Evolutionary conservation across 2,113 vertebrate genomes (phyloP), one percentile per base, ranked within the genome.

Genomic region (Myiagra hebetior): DNA sequence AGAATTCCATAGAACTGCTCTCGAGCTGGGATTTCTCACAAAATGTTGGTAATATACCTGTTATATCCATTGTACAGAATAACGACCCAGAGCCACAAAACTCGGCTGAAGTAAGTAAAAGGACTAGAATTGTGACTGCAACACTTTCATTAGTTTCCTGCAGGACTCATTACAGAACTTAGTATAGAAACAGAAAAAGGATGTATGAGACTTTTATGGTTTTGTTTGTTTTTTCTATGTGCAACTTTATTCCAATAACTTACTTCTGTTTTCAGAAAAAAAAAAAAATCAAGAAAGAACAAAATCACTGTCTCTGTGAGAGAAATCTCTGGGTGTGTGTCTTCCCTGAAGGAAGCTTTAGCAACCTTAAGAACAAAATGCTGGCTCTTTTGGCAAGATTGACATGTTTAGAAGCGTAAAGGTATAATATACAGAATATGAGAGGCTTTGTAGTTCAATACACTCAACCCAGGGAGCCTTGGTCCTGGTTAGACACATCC

Each of bases 371-470:
- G 49, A 76, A 93, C 24, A 64, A 89, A 91, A 65, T 24, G 19
- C 9, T 6, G 10, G 9, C 17, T 69, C 11, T 73, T n/a, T 62
- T 64, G 42, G 67, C 28, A 41, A 85, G n/a, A 42, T 7, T 30
- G 56, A 16, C 20, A 23, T 30, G n/a, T 22, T 64, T 44, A 52
- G 49, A 83, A 72, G 50, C 11, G 33, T 30, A 44, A 59, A 79
- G 31, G 55, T 63, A 7, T 37, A 15, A 67, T 6, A 55, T 1
- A 33, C 1, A 49, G 42, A 83, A 23, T 22, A 68, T 0, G 0
- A 7, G 44, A 75, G 35, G 23, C 76, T 75, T 78, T 8, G 6
- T 17, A 42, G 24, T 42, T 69, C 49, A 64, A 8, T 11, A 65
- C 63, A 22, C 14, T n/a, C 9, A 80, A 42, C 41, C 18, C 0